A percentile compares a stretch with the other conserved stretches of the same genome.
Evolutionary conservation across 2,113 vertebrate genomes (phyloP).

Genomic region (Sinocyclocheilus grahami): DNA sequence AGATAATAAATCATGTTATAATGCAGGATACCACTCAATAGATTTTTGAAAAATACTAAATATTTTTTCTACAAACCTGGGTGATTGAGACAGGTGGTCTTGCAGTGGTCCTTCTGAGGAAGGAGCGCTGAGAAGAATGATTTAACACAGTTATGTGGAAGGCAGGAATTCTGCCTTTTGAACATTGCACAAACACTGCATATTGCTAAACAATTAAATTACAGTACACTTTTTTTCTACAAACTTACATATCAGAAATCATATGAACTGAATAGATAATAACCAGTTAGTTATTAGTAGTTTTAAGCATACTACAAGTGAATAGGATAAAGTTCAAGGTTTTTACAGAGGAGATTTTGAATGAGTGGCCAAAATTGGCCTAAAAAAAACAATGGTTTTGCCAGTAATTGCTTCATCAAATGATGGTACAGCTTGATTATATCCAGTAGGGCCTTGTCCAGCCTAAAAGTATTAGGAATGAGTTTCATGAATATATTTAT

Average conservation of each 20-base stretch:
- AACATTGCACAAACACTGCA: background rate
- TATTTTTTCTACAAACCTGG: constrained; percentile 14
- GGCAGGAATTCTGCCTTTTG: background rate
- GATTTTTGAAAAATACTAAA: background rate
- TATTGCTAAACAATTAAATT: background rate
- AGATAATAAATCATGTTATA: background rate
- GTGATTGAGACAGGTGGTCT: background rate
- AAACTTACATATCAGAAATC: background rate
- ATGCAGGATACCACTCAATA: too few relatives aligned
- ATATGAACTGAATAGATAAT: background rate
- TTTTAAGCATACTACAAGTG: too few relatives aligned
- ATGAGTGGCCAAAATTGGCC: too few relatives aligned
- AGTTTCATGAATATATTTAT: background rate
- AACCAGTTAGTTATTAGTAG: too few relatives aligned
- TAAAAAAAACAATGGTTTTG: background rate
- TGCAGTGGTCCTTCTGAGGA: constrained; percentile 25
- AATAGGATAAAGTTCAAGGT: too few relatives aligned
- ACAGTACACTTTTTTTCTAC: background rate
- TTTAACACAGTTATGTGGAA: background rate
- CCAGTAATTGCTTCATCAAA: background rate
- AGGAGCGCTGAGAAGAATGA: constrained; percentile 32
- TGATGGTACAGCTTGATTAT: constrained; percentile 25
- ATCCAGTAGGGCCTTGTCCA: constrained; percentile 6
- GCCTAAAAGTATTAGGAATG: constrained; percentile 1
- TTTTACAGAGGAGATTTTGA: too few relatives aligned